Evolutionary conservation across 2,888 invertebrate species (phyloP), one percentile per base, ranked within the genome.

Genomic region (Omphaloscelis lunosa): DNA sequence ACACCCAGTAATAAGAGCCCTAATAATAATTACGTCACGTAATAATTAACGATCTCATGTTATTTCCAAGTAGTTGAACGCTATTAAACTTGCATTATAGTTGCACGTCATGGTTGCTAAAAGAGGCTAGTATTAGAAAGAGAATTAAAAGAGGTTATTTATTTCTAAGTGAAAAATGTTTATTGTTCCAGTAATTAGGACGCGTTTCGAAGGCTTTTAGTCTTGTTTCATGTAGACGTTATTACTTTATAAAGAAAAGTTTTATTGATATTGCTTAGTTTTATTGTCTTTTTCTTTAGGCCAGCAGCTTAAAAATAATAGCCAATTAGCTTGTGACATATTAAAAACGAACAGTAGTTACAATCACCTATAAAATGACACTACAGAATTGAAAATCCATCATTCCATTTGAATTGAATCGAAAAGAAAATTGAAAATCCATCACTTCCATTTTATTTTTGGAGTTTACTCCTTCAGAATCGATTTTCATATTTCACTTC

Each of bases 21-120:
- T 48, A 51, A 51, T 51, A 0, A 51, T 51, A 51, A 51, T 51
- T 51, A 51, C 51, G 51, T 59, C 58, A 63, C 29, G 23, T 9
- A 69, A 51, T 83, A 83, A 84, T 84, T 70, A 83, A 83, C 66
- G 58, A 53, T 41, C 27, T 51, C 45, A 27, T 75, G 72, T 76
- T 70, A 56, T 61, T 74, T 79, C 62, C 23, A 73, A 74, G 56
- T 48, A 63, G 29, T 61, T 66, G 62, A 56, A 23, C 8, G 20
- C 71, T 63, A 79, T 79, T 58, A 71, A 79, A 70, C 51, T 20
- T 69, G 58, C 27, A 63, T 9, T 56, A 41, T n/a, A 79, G 12
- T 53, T 27, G 12, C 66, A 65, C 72, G 34, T 77, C 51, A 67
- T 71, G 11, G 29, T 53, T 70, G 62, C 61, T 66, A 62, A 72